These are phyloP conservation scores for Lipotes vexillifer DNA, from an alignment of 2,113 vertebrate genomes.

Conservation along the genomic window DNA sequence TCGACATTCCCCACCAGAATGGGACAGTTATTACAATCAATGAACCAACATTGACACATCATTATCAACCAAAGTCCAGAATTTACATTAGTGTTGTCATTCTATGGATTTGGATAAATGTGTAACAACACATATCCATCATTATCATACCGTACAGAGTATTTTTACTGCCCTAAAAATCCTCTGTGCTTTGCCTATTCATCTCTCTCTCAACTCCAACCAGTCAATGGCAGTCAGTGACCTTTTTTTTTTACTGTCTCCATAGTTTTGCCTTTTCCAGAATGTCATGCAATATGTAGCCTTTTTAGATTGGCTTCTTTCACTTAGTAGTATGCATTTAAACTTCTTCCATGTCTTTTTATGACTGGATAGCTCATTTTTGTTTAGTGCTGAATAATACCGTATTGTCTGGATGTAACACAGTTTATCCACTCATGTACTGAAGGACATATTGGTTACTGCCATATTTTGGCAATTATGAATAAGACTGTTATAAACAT, in stretches of 20 bases:
- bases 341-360: neutral
- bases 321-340: neutral
- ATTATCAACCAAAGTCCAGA: neutral
- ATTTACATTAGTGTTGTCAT: neutral
- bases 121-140: neutral
- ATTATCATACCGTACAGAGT: neutral
- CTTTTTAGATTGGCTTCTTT: neutral
- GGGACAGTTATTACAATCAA: neutral
- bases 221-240: neutral
- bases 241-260: neutral
- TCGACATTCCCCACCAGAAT: neutral
- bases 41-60: neutral
- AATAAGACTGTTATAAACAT: neutral
- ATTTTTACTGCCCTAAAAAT: neutral
- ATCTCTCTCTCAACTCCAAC: neutral
- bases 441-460: neutral
- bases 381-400: neutral
- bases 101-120: neutral
- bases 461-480: neutral
- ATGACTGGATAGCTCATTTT: neutral
- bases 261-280: neutral
- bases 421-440: neutral
- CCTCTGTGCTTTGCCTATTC: neutral
- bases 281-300: neutral
- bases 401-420: neutral